Base-by-base conservation (phyloP, 2,888 invertebrate genomes). In the Silvanus unidentatus region DNA sequence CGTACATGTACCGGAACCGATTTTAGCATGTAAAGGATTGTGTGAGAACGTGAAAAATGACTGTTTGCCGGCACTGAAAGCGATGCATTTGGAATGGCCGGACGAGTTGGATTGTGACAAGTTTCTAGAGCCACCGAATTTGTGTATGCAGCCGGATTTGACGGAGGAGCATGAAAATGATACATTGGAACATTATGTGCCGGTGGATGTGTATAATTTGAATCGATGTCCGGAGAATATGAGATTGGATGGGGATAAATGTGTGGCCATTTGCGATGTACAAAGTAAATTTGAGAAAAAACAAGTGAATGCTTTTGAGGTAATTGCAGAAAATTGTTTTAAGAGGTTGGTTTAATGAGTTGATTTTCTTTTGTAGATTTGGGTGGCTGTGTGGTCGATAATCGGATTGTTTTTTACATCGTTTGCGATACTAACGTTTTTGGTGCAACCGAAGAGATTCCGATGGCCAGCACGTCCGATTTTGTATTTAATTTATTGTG, bases 401-500 rank as follows among this genome's bases (percentile, higher is more conserved):
- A 70, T 89, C 16, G 86, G 89, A 49, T 79, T 89, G 61, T 75
- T 87, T 1, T 84, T 93, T 11, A 91, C 94, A 0, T 75, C 87
- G 0, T 92, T 95, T 69, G 86, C 88, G 0, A 71, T 89, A 56
- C 74, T 88, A 40, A 95, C 96, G 0, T 94, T 92, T 70, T 82
- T 90, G 73, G 86, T 94, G 32, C 94, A 95, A 64, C 88, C 90
- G 22, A 80, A 84, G 29, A 75, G 96, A 42, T 97, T 95, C 68
- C 82, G 88, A 32, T 96, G 95, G 73, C 96, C 96, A 0, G 95
- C 95, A 65, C 77, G 94, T 36, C 94, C 95, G 0, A 87, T 92
- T 30, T 84, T 95, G 45, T 95, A 91, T 74, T 77, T 94, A 49
- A 89, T 93, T 3, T 80, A 90, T 1, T 94, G 94, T 72, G 66